Conservation (phyloP, 2,797 vertebrate genomes). For the Coreius guichenoti region DNA sequence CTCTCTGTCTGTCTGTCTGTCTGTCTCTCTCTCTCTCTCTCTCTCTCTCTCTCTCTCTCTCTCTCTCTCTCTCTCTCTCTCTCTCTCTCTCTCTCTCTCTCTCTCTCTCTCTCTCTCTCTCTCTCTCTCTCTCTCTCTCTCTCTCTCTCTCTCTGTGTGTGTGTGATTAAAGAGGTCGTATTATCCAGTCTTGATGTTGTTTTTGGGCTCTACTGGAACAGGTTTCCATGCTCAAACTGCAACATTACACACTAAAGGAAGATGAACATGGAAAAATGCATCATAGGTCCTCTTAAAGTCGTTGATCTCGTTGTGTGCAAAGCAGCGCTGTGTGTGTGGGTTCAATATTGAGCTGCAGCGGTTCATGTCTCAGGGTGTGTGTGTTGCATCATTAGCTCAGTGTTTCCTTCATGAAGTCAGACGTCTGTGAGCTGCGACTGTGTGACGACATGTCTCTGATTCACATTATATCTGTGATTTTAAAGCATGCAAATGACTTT, state of each 20-base stretch:
- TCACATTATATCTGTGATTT: neutral
- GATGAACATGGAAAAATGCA: no score
- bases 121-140: no score
- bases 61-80: no score
- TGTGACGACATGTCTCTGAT: neutral
- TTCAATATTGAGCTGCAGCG: neutral
- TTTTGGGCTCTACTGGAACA: neutral
- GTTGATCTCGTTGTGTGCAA: neutral
- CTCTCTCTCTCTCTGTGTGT: no score
- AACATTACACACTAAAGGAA: no score
- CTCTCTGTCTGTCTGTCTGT: no score
- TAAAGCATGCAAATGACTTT: neutral
- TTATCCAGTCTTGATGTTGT: neutral
- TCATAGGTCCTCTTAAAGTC: neutral
- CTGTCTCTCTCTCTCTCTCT: no score
- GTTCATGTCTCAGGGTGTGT: neutral
- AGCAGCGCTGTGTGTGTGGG: neutral
- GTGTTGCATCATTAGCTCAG: conserved; percentile 13
- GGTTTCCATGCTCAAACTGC: neutral
- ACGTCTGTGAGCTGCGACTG: conserved; percentile 2
- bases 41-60: no score
- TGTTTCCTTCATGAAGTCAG: conserved; percentile 1
- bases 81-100: no score
- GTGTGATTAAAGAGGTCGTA: neutral
- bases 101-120: no score